These are phyloP conservation scores for Eutrigla gurnardus DNA, from an alignment of 2,797 vertebrate species.

Conservation along the genomic window DNA sequence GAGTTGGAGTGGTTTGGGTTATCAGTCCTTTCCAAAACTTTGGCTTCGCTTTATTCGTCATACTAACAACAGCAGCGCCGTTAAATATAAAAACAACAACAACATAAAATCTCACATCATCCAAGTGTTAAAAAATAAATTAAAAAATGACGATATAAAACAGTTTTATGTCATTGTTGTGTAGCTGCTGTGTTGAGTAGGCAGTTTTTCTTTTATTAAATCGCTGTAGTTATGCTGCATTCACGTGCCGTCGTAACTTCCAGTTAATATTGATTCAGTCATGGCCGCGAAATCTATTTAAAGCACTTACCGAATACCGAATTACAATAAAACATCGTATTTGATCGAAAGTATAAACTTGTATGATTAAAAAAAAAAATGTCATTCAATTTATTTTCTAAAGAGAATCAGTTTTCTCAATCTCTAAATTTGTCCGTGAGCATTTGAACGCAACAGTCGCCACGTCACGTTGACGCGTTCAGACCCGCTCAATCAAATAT, in stretches of 20 bases:
- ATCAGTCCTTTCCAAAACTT: constrained; percentile 48
- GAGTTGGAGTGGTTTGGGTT: constrained; percentile 58
- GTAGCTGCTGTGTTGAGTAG: neutral
- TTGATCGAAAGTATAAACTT: neutral
- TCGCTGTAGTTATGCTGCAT: constrained; percentile 43
- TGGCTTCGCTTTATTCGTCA: constrained; percentile 48
- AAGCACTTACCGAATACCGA: fast-evolving
- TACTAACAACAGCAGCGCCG: constrained; percentile 41
- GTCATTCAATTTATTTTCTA: too few relatives aligned
- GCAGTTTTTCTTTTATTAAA: constrained; percentile 36
- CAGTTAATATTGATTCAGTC: too few relatives aligned
- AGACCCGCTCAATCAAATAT: constrained; percentile 69
- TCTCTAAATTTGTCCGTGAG: neutral
- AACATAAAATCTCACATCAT: neutral
- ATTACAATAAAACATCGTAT: neutral
- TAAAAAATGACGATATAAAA: fast-evolving
- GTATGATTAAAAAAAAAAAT: too few relatives aligned
- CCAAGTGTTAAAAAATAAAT: neutral
- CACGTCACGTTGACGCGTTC: constrained; percentile 27
- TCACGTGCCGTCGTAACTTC: neutral
- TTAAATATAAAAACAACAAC: neutral
- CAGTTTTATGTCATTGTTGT: neutral
- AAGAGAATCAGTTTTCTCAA: neutral
- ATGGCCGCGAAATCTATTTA: neutral
- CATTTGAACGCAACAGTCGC: constrained; percentile 34